Evolutionary conservation across 2,797 vertebrate species (phyloP), one percentile per base, ranked within the genome.

Genomic region (Danio tinwini): DNA sequence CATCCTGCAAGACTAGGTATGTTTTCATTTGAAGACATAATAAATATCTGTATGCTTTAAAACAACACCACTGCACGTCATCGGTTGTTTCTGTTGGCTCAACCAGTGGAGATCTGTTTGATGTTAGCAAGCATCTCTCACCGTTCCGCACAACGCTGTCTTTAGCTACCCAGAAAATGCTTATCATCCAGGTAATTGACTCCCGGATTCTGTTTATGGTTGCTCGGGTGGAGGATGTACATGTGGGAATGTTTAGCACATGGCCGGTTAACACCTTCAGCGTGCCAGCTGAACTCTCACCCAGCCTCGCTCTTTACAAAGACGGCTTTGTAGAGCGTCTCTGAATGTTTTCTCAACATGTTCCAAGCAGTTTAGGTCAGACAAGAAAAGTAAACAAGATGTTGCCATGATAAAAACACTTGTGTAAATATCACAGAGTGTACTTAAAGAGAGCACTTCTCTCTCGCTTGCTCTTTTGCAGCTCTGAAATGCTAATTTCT

Each of bases 361-460:
- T 98, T 98, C 97, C 97, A 96, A 98, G 96, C 97, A 96, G 97
- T 98, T 98, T 96, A 96, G 96, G 82, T 96, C 96, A 96, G 95
- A 95, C 95, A 96, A 98, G 95, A 96, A 97, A 99, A 97, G 96
- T 98, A 99, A 98, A 98, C 96, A 98, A 98, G 96, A 98, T 98
- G 97, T 98, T 98, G 96, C 96, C 96, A 97, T 95, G 97, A 98
- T 98, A 99, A 98, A 98, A 98, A 97, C 97, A 98, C 97, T 98
- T 98, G 97, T 98, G 94, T 97, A 98, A 99, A 98, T 96, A 98
- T 87, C 93, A 91, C 93, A 90, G 94, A 95, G 94, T 94, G 93
- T 94, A 95, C 95, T 96, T 93, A 96, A 94, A 85, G 80, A 92
- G 88, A 88, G 86, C 71, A 62, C 76, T 78, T 84, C 77, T 82